Evolutionary conservation across 2,797 vertebrate species (phyloP), one percentile per base, ranked within the genome.

Genomic region (Perodicticus potto): DNA sequence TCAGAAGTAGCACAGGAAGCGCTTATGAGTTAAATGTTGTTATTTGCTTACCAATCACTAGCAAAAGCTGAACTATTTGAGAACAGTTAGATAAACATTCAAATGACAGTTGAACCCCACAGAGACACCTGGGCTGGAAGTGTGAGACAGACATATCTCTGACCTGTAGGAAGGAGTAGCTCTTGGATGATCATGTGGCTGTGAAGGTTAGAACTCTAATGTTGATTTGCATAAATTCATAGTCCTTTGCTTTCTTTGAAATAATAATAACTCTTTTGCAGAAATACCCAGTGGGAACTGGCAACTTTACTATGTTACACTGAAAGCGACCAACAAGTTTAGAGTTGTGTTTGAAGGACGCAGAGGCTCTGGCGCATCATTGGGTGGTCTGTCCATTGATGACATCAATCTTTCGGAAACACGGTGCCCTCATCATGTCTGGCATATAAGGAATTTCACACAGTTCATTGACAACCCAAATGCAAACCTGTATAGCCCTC

Each of bases 371-470:
- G 90, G 97, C 3, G 17, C 67, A 5, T 97, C 98, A 10, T 17
- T 37, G 0, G 99, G 99, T 6, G 99, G 99, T 13, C 97, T 99
- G 81, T 99, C 99, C 5, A 98, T 99, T 86, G 99, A 99, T 0
- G 99, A 99, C 96, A 99, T 99, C 96, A 99, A 99, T 98, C 98
- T 99, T 40, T 99, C 99, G 0, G 99, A 99, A 98, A 99, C 99
- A 14, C 97, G 95, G 69, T 99, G 99, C 96, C 99, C 99, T 32
- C 99, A 99, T 91, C 99, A 99, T 0, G 11, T 98, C 61, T 99
- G 99, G 99, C 98, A 99, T 2, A 99, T 99, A 96, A 98, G 98
- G 88, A 98, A 99, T 98, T 99, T 99, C 94, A 98, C 95, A 2
- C 5, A 98, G 1, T 93, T 98, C 29, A 98, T 95, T 70, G 98